Conservation (phyloP, 2,113 vertebrate genomes). For the Raphicerus campestris region DNA sequence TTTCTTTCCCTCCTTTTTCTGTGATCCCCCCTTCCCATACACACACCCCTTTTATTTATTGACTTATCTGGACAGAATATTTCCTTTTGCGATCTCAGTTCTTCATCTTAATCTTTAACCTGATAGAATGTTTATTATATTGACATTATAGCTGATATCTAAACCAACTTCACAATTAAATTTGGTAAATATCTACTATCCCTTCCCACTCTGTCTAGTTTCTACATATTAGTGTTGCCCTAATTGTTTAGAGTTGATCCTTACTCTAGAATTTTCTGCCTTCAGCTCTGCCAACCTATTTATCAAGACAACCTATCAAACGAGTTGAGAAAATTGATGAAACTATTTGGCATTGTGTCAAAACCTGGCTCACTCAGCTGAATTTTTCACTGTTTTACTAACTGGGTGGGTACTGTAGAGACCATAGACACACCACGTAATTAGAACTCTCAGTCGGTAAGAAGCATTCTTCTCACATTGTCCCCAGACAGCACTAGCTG, state of each 20-base stretch:
- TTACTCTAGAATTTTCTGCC: constrained; percentile 14
- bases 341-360: constrained; percentile 5
- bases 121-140: not conserved
- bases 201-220: not conserved
- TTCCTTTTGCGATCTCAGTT: not conserved
- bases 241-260: not conserved
- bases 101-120: constrained; percentile 17
- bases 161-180: not conserved
- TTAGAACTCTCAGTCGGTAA: not conserved
- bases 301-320: constrained; percentile 43
- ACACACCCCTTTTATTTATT: not conserved
- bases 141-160: not conserved
- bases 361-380: not conserved
- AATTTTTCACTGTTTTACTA: not conserved
- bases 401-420: not conserved
- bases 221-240: not conserved
- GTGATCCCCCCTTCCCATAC: not conserved
- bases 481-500: not conserved
- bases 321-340: constrained; percentile 32
- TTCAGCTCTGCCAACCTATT: constrained; percentile 14
- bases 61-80: not conserved
- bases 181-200: not conserved
- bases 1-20: not conserved
- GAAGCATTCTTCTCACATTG: not conserved
- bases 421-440: not conserved